Percentiles rank a stretch among this genome's conserved stretches.
Evolutionary conservation across 2,888 invertebrate species (phyloP).

Genomic region (Mycalesis mineus): DNA sequence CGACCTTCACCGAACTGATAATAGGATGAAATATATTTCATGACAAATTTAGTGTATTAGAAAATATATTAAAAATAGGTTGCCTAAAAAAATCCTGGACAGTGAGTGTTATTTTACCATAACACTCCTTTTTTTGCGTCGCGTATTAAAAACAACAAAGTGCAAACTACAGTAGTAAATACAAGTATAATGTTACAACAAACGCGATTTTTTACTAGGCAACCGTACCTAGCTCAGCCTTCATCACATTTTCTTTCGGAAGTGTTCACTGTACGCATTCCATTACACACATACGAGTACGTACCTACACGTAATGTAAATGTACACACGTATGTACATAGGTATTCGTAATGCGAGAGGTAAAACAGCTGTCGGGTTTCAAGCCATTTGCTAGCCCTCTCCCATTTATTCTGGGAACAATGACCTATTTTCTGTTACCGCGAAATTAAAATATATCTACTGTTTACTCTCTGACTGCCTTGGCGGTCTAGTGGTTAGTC

Average conservation of each 20-base stretch:
- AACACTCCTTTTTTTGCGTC: too few species aligned
- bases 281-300: too few species aligned
- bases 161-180: too few species aligned
- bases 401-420: constrained; percentile 12
- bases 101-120: too few species aligned
- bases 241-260: neutral
- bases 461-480: neutral
- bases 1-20: too few species aligned
- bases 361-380: constrained; percentile 11
- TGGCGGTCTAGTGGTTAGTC: neutral
- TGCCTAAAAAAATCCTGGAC: too few species aligned
- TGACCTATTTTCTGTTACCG: constrained; percentile 10
- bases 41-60: too few species aligned
- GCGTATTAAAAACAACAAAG: too few species aligned
- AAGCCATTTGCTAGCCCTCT: constrained; percentile 13
- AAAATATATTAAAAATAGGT: too few species aligned
- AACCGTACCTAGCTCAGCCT: neutral
- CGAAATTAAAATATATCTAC: constrained; percentile 13
- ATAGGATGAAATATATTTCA: too few species aligned
- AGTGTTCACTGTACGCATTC: neutral
- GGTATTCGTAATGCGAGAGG: constrained; percentile 11
- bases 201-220: neutral
- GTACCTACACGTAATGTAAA: too few species aligned
- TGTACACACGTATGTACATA: neutral
- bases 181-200: neutral